Conservation (phyloP, 1,140 invertebrate species). For the Bombus haemorrhoidalis region DNA sequence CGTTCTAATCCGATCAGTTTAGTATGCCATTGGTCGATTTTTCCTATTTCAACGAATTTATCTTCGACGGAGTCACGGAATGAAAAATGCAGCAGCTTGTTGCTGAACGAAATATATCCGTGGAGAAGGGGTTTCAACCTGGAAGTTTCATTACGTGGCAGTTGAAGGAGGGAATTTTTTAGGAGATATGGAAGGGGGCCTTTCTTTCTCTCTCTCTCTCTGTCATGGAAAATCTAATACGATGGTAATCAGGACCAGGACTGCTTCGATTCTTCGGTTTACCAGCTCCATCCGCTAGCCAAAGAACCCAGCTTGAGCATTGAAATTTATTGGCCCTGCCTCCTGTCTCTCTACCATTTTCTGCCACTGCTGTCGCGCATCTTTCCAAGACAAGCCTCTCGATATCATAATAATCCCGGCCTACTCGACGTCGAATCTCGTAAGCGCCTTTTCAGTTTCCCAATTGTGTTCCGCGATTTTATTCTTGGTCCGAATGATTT, state of each 20-base stretch:
- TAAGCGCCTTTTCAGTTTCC: constrained; percentile 2
- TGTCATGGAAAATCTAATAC: constrained; percentile 76
- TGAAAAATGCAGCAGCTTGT: constrained; percentile 54
- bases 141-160: constrained; percentile 57
- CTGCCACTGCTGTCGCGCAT: background rate
- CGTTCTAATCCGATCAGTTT: too few relatives aligned
- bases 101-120: constrained; percentile 49
- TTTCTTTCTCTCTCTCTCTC: background rate
- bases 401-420: constrained; percentile 63
- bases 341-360: background rate
- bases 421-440: constrained; percentile 22
- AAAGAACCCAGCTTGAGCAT: constrained; percentile 53
- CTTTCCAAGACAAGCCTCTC: constrained; percentile 40
- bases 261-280: constrained; percentile 57
- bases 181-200: background rate
- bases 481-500: background rate
- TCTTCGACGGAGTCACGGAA: background rate
- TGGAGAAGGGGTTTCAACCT: constrained; percentile 2
- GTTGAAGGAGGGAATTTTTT: constrained; percentile 48
- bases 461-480: background rate
- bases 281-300: constrained; percentile 47
- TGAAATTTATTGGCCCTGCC: constrained; percentile 71
- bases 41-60: background rate
- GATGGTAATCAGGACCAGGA: constrained; percentile 71
- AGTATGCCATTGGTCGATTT: background rate